Percentiles rank a stretch among this genome's conserved stretches.
These are phyloP conservation scores for Chaetogeoica ovagalla DNA, from an alignment of 2,888 invertebrate species.

Conservation along the genomic window DNA sequence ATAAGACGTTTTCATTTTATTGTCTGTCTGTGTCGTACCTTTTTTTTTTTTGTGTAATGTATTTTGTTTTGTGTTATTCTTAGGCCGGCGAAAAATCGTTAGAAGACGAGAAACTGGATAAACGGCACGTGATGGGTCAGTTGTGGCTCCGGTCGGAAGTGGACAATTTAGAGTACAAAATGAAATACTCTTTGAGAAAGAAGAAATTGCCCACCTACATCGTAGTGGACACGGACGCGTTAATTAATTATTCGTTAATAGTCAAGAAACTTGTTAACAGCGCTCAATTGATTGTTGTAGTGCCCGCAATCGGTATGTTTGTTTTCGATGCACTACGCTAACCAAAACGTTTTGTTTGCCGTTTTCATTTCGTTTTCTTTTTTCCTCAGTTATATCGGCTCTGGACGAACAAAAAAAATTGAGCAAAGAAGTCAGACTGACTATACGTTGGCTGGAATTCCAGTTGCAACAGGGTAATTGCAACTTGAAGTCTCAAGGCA, in stretches of 20 bases:
- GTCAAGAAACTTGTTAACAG: constrained; percentile 82
- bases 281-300: constrained; percentile 81
- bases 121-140: constrained; percentile 81
- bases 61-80: constrained; percentile 28
- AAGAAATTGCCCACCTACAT: constrained; percentile 70
- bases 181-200: constrained; percentile 62
- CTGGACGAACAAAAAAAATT: constrained; percentile 86
- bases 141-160: constrained; percentile 89
- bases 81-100: constrained; percentile 55
- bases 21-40: constrained; percentile 10
- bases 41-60: neutral
- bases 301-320: constrained; percentile 81
- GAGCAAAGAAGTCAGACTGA: constrained; percentile 81
- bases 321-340: neutral
- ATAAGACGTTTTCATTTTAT: constrained; percentile 43
- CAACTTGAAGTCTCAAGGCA: constrained; percentile 82
- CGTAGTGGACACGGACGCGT: constrained; percentile 81
- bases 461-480: constrained; percentile 86
- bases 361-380: constrained; percentile 58
- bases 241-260: constrained; percentile 75
- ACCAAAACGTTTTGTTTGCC: neutral
- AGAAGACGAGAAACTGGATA: constrained; percentile 61
- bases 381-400: constrained; percentile 75
- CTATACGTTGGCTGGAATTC: constrained; percentile 89
- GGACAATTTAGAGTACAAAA: constrained; percentile 77